Evolutionary conservation across 2,113 vertebrate genomes (phyloP).

Genomic region (Platichthys stellatus): DNA sequence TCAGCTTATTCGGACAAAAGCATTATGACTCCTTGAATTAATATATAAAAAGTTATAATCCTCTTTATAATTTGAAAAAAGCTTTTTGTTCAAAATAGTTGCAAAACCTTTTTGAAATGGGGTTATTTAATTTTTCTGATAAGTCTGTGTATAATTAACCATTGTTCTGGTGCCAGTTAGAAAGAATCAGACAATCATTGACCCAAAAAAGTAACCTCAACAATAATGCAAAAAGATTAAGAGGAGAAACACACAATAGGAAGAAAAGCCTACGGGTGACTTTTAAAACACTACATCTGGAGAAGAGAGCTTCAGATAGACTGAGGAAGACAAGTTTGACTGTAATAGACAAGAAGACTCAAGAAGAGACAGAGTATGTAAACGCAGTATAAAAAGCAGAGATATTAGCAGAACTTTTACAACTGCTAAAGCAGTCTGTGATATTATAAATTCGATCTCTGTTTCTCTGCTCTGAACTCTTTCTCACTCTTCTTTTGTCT

Average conservation of each 20-base stretch:
- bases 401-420: slow-evolving; percentile 13
- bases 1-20: slow-evolving; percentile 3
- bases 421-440: slow-evolving; percentile 7
- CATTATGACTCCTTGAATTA: background rate
- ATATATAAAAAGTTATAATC: background rate
- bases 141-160: background rate
- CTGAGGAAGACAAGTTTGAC: background rate
- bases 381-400: slow-evolving; percentile 19
- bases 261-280: background rate
- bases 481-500: slow-evolving; percentile 25
- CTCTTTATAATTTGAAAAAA: background rate
- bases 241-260: background rate
- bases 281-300: background rate
- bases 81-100: background rate
- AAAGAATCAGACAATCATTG: background rate
- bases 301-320: background rate
- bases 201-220: background rate
- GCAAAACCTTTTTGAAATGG: background rate
- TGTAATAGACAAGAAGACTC: background rate
- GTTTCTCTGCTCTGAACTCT: background rate
- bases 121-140: background rate
- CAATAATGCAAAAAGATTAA: background rate
- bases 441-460: slow-evolving; percentile 18
- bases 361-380: background rate
- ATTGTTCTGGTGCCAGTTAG: background rate